Evolutionary conservation across 2,888 invertebrate genomes (phyloP).

Genomic region (Tipula helvola): DNA sequence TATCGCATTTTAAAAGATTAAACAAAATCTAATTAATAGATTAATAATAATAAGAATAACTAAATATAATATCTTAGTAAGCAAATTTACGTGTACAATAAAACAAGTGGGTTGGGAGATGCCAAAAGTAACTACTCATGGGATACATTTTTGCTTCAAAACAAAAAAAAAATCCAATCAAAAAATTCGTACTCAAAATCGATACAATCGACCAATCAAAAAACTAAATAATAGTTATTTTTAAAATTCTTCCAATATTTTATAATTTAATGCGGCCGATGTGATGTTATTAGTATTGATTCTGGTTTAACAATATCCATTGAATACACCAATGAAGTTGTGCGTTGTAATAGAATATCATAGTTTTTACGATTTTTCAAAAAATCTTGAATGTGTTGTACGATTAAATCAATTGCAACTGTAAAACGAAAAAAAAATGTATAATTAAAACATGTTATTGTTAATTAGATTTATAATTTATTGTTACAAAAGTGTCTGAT

Average conservation of each 20-base stretch:
- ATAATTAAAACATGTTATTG: background rate
- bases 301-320: background rate
- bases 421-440: conserved; percentile 30
- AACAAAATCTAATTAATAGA: background rate
- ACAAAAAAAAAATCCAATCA: background rate
- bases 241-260: background rate
- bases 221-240: background rate
- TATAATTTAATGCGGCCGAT: background rate
- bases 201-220: background rate
- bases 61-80: background rate
- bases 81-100: background rate
- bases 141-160: background rate
- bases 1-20: background rate
- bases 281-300: background rate
- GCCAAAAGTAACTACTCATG: background rate
- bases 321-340: background rate
- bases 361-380: conserved; percentile 43
- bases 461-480: background rate
- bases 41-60: background rate
- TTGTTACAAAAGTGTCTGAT: background rate
- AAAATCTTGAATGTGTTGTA: conserved; percentile 91
- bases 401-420: conserved; percentile 96
- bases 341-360: background rate
- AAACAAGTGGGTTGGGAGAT: background rate
- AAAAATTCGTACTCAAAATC: background rate